Conservation (phyloP, 2,888 invertebrate species). For the Hemaris fuciformis region DNA sequence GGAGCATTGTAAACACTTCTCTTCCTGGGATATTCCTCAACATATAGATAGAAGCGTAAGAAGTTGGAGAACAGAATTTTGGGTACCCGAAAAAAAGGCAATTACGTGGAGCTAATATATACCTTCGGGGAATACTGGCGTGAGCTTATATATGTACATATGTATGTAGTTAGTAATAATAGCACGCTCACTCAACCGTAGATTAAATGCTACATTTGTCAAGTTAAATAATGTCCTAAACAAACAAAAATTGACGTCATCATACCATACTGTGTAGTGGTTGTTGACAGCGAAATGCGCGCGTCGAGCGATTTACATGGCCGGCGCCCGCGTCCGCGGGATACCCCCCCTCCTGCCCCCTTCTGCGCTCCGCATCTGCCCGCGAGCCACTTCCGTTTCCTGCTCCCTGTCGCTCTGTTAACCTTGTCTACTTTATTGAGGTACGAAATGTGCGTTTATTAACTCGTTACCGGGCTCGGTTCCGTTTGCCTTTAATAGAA, state of each 20-base stretch:
- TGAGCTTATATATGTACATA: too few species aligned
- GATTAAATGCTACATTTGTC: neutral
- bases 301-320: conserved; percentile 62
- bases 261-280: conserved; percentile 29
- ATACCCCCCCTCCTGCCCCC: neutral
- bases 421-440: conserved; percentile 2
- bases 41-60: too few species aligned
- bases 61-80: too few species aligned
- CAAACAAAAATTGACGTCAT: conserved; percentile 8
- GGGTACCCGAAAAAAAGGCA: too few species aligned
- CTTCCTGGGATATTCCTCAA: too few species aligned
- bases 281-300: conserved; percentile 58
- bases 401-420: conserved; percentile 18
- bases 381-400: conserved; percentile 46
- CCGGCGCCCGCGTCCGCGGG: conserved; percentile 21
- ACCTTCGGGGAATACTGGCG: too few species aligned
- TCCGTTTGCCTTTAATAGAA: too few species aligned
- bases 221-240: neutral
- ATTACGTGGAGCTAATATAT: too few species aligned
- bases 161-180: too few species aligned
- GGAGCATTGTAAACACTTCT: too few species aligned
- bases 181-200: too few species aligned
- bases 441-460: neutral
- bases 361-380: neutral
- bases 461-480: too few species aligned